Evolutionary conservation across 2,113 vertebrate species (phyloP).

Genomic region (Anoura caudifer): DNA sequence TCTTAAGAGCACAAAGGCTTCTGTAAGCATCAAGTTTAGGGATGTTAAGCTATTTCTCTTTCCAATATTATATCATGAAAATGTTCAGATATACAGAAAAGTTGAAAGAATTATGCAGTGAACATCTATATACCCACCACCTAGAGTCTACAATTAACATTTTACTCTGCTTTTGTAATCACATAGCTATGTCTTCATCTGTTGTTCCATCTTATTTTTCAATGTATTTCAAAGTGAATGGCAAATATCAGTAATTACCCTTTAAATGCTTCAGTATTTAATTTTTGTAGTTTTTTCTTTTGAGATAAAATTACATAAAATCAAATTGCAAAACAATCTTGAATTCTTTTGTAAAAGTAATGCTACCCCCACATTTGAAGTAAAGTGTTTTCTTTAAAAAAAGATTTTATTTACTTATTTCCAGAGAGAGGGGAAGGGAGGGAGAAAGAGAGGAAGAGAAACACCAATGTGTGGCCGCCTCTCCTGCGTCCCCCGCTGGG

Average conservation of each 20-base stretch:
- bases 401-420: too few relatives aligned
- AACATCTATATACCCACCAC: neutral
- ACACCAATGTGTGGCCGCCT: too few relatives aligned
- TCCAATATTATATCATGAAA: neutral
- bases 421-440: too few relatives aligned
- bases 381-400: neutral
- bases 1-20: neutral
- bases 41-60: conserved; percentile 6
- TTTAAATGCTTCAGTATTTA: conserved; percentile 2
- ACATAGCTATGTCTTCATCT: neutral
- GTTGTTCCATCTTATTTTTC: neutral
- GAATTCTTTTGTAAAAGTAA: neutral
- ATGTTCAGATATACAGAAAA: conserved; percentile 8
- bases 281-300: conserved; percentile 19
- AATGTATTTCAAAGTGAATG: neutral
- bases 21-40: conserved; percentile 15
- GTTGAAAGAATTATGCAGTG: neutral
- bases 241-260: neutral
- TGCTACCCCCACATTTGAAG: neutral
- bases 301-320: neutral
- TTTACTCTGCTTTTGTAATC: neutral
- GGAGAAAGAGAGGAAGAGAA: too few relatives aligned
- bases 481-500: too few relatives aligned
- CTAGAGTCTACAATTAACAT: neutral
- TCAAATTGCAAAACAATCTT: neutral